Evolutionary conservation across 2,797 vertebrate species (phyloP).

Genomic region (Calcarius lapponicus): DNA sequence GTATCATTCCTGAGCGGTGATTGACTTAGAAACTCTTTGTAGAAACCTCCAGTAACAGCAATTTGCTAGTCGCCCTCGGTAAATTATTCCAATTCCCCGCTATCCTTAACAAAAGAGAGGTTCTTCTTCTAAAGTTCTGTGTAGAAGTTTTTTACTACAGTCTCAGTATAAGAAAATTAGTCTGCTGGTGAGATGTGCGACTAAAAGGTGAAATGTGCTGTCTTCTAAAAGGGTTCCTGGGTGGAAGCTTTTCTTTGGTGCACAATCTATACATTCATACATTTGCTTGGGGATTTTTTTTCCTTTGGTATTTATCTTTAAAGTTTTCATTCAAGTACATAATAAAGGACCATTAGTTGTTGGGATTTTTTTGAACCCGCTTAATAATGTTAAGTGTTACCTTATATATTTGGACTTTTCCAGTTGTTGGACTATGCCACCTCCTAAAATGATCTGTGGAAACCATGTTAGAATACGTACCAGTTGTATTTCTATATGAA

Average conservation of each 20-base stretch:
- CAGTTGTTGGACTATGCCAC: neutral
- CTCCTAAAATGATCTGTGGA: neutral
- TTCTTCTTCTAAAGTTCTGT: neutral
- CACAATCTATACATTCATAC: fast-evolving
- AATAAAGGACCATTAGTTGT: neutral
- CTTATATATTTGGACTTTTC: neutral
- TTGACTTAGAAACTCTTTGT: neutral
- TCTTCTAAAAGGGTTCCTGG: neutral
- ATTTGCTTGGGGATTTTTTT: neutral
- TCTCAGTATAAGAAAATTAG: neutral
- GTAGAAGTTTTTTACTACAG: neutral
- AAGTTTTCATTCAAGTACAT: neutral
- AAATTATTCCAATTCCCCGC: neutral
- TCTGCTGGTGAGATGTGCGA: neutral
- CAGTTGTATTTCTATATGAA: neutral
- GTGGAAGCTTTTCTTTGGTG: neutral
- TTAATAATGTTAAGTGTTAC: neutral
- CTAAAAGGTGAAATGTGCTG: neutral
- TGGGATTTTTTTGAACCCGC: neutral
- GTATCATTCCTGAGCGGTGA: neutral
- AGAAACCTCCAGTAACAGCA: neutral
- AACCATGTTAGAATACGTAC: neutral
- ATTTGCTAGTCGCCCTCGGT: neutral
- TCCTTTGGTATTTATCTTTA: neutral
- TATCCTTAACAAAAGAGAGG: neutral